Base-by-base conservation (phyloP, 2,888 invertebrate genomes). In the Salpingus planirostris region DNA sequence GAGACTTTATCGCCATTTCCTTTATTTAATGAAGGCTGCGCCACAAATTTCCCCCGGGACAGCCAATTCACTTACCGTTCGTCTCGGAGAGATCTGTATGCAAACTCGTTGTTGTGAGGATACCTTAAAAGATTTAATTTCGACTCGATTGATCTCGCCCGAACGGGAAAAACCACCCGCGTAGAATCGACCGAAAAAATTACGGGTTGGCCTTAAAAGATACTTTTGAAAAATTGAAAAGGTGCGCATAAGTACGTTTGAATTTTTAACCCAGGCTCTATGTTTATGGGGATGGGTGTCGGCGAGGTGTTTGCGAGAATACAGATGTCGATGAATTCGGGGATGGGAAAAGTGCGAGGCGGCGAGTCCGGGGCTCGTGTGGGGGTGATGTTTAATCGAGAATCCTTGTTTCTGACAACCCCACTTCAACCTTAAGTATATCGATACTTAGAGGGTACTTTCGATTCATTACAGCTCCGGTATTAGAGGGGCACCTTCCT, bases 391-490 rank as follows among this genome's bases (percentile, higher is more conserved):
- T 53, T 50, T 60, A 60, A 60, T 60, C 60, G 60, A 60, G 57
- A 59, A 57, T 59, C 54, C 59, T 59, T 60, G 60, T 60, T 58
- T 48, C 51, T 52, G 54, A 52, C 50, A 49, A 50, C 46, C 49
- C 51, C 48, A 52, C 52, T 55, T 55, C 55, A 51, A 46, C 49
- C 43, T 49, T 49, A 48, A 46, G 42, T 44, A 46, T 55, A 55
- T 56, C 55, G 53, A 55, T 55, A 54, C 51, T 51, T 50, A 42
- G 42, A 41, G 50, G 46, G 47, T 49, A 50, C 51, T 56, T 51
- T 52, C 52, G 43, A 54, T 55, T 55, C 54, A 55, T 55, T 55
- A 55, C 50, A 47, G 31, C 36, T 40, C 41, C 37, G n/a, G n/a
- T n/a, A n/a, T n/a, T n/a, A n/a, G n/a, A n/a, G n/a, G n/a, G n/a